phyloP scores from a whole-genome alignment of 2,113 vertebrate species.

The Isurus oxyrinchus region DNA sequence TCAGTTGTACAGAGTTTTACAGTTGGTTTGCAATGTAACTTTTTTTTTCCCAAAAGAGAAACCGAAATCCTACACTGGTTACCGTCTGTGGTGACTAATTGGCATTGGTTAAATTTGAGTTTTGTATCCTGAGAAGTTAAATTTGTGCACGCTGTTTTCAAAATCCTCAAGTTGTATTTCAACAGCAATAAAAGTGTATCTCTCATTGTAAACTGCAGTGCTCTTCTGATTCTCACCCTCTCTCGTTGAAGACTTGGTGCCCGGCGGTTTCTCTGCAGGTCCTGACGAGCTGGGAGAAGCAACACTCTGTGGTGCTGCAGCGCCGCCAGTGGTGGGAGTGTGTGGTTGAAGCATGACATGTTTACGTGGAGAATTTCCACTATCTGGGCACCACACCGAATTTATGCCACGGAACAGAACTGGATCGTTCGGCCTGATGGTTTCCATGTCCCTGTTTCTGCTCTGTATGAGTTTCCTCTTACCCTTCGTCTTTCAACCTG shows the following conservation, averaged over 20 bases:
- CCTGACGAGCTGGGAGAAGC: too few relatives aligned
- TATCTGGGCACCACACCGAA: background rate
- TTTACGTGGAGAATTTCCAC: background rate
- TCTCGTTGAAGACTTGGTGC: background rate
- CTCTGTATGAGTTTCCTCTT: too few relatives aligned
- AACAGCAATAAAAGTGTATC: constrained; percentile 11
- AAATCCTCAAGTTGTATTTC: background rate
- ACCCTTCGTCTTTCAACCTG: too few relatives aligned
- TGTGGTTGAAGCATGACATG: background rate
- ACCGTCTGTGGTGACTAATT: background rate
- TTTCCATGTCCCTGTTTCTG: too few relatives aligned
- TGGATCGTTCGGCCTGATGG: too few relatives aligned
- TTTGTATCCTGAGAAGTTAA: background rate
- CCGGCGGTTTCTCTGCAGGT: too few relatives aligned
- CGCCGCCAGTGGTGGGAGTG: too few relatives aligned
- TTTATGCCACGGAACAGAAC: too few relatives aligned
- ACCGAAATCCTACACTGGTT: background rate
- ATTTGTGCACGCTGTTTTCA: background rate
- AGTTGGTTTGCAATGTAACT: background rate
- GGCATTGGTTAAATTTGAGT: background rate
- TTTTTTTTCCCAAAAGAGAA: background rate
- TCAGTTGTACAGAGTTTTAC: background rate
- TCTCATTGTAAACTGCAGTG: background rate
- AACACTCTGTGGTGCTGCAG: too few relatives aligned
- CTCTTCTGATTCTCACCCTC: background rate